phyloP scores from a whole-genome alignment of 64 coral and sea anemone genomes.

The Platygyra sinensis region DNA sequence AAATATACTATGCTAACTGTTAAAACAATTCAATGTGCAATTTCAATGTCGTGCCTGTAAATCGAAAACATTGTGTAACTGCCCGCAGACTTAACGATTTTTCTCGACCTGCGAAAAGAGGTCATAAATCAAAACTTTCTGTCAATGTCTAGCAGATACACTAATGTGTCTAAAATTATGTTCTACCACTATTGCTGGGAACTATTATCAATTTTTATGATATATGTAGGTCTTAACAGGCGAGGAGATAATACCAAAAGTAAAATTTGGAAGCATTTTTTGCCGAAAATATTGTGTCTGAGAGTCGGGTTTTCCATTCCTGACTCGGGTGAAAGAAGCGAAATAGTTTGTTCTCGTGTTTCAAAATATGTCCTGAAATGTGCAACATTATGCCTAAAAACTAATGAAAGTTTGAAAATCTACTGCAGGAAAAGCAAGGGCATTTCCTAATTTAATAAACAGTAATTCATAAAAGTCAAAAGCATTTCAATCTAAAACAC shows the following conservation, averaged over 20 bases:
- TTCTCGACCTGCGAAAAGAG: neutral
- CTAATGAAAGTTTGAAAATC: neutral
- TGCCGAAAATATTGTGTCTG: too few species aligned
- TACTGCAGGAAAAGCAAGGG: neutral
- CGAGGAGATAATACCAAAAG: too few species aligned
- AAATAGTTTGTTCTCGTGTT: neutral
- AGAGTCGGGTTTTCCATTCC: too few species aligned
- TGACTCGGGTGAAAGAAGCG: neutral
- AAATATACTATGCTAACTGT: neutral
- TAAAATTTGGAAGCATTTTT: too few species aligned
- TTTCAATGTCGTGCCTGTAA: neutral
- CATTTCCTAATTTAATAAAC: neutral
- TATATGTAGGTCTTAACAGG: too few species aligned
- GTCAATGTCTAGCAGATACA: neutral
- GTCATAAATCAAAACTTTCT: conserved; percentile 20
- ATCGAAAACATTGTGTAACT: neutral
- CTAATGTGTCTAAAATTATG: neutral
- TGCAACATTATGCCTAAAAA: neutral
- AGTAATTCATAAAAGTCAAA: neutral
- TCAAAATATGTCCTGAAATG: neutral
- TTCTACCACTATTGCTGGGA: too few species aligned
- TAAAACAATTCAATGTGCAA: neutral
- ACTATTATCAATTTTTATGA: too few species aligned
- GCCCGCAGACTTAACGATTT: neutral
- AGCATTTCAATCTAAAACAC: neutral